Percentiles rank a stretch among this genome's conserved stretches.
Conservation (phyloP, 1,140 invertebrate genomes). For the Musca domestica region DNA sequence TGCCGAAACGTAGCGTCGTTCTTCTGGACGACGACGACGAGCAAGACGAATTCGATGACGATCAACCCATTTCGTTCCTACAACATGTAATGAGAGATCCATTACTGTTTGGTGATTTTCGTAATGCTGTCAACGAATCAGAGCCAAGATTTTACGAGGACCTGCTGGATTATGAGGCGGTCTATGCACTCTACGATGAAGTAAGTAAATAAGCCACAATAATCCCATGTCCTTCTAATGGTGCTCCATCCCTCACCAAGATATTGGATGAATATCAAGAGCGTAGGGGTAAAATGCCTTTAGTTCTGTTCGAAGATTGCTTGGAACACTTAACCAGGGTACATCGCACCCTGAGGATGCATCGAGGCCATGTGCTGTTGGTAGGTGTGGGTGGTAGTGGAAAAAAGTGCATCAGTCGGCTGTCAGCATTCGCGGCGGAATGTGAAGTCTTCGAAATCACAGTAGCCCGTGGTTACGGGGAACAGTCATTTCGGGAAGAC, state of each 20-base stretch:
- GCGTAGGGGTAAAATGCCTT: slow-evolving; percentile 63
- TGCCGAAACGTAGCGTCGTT: background rate
- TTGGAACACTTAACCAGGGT: slow-evolving; percentile 83
- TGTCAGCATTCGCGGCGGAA: slow-evolving; percentile 72
- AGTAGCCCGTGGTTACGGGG: slow-evolving; percentile 77
- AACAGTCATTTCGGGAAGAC: slow-evolving; percentile 79
- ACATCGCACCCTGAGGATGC: slow-evolving; percentile 78
- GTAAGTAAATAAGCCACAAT: slow-evolving; percentile 58
- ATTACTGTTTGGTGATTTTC: slow-evolving; percentile 81
- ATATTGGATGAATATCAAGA: slow-evolving; percentile 86
- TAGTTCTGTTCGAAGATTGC: slow-evolving; percentile 88
- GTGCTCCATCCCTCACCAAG: too few relatives aligned
- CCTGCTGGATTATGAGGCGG: slow-evolving; percentile 81
- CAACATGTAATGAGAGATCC: slow-evolving; percentile 70
- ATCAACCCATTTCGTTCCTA: slow-evolving; percentile 29
- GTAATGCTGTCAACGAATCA: slow-evolving; percentile 76
- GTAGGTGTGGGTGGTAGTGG: slow-evolving; percentile 85
- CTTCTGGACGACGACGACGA: background rate
- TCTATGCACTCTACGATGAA: slow-evolving; percentile 81
- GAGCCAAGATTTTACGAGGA: slow-evolving; percentile 84
- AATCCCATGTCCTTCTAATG: background rate
- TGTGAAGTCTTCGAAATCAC: slow-evolving; percentile 83
- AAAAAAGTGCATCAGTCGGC: slow-evolving; percentile 70
- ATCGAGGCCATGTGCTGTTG: slow-evolving; percentile 78
- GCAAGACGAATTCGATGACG: slow-evolving; percentile 12